A percentile compares a stretch with the other conserved stretches of the same genome.
Conservation (phyloP, 2,888 invertebrate species). For the Bombylius discolor region DNA sequence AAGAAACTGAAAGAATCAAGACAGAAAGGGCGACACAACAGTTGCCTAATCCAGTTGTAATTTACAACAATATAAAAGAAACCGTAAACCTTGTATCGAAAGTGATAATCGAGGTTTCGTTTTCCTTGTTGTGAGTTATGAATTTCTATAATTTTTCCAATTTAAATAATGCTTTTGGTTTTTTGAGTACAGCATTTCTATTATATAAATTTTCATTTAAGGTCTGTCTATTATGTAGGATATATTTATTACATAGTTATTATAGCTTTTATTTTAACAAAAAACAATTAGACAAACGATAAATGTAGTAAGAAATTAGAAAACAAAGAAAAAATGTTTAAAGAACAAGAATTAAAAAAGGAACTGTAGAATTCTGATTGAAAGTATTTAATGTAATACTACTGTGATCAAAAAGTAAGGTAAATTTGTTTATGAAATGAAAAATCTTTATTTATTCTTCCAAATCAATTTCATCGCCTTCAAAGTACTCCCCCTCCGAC, state of each 20-base stretch:
- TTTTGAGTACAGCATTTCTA: slow-evolving; percentile 79
- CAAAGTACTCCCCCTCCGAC: slow-evolving; percentile 16
- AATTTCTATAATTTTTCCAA: no score
- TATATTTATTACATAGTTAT: slow-evolving; percentile 41
- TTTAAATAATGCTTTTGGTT: slow-evolving; percentile 79
- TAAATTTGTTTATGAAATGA: neutral
- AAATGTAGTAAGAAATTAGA: neutral
- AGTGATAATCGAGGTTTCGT: no score
- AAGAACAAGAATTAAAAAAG: no score
- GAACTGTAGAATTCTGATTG: no score
- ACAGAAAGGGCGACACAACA: no score
- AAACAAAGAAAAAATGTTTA: no score
- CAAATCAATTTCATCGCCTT: slow-evolving; percentile 11
- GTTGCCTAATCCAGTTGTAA: no score
- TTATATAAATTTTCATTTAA: slow-evolving; percentile 31
- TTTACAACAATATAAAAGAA: no score
- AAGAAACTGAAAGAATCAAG: no score
- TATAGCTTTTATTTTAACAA: neutral
- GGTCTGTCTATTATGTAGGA: slow-evolving; percentile 49
- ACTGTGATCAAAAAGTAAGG: neutral
- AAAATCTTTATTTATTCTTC: slow-evolving; percentile 9
- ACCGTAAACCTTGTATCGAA: no score
- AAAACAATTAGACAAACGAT: neutral
- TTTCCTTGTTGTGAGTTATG: no score
- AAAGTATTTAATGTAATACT: neutral